Base-by-base conservation (phyloP, 2,797 vertebrate species). In the Sebastes diploproa region DNA sequence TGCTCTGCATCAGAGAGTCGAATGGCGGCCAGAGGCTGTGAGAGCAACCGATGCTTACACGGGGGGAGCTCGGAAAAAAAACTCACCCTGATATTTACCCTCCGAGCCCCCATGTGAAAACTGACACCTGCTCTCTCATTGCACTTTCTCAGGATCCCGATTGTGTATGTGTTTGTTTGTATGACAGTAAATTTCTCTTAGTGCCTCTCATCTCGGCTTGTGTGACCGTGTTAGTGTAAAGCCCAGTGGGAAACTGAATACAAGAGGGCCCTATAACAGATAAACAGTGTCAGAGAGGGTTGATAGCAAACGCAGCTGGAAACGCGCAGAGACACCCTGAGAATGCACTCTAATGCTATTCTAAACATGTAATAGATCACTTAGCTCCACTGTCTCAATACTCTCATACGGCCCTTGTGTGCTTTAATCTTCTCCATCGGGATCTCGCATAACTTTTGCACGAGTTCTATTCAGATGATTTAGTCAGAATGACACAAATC, bases 111-210 rank as follows among this genome's bases (percentile, higher is more conserved):
- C 88, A 89, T 91, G 95, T 93, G 95, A 96, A 95, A 96, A 95
- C 88, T 80, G 92, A 96, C 95, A 95, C 95, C 92, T 83, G 87
- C 90, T 90, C 92, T 93, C 94, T 95, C 92, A 91, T 90, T 93
- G 93, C 91, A 88, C 94, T 94, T 95, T 95, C 94, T 95, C 92
- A 94, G 88, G 91, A 86, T 88, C 82, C 86, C 54, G 80, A 81
- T 86, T 84, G 90, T 93, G 81, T 75, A 20, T 65, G 59, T 88
- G 91, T 94, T 92, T 94, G 91, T 94, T 93, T 93, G 89, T 86
- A 73, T 84, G 89, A 91, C 85, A 92, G 91, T 92, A 87, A 87
- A 90, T 89, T 83, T 92, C 72, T 82, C 84, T 75, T 81, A 66
- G 80, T 67, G 86, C 77, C 77, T 90, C 88, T 89, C 86, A 85